Percentiles rank a stretch among this genome's conserved stretches.
phyloP scores from a whole-genome alignment of 2,797 vertebrate genomes.

The Alfaro cultratus region DNA sequence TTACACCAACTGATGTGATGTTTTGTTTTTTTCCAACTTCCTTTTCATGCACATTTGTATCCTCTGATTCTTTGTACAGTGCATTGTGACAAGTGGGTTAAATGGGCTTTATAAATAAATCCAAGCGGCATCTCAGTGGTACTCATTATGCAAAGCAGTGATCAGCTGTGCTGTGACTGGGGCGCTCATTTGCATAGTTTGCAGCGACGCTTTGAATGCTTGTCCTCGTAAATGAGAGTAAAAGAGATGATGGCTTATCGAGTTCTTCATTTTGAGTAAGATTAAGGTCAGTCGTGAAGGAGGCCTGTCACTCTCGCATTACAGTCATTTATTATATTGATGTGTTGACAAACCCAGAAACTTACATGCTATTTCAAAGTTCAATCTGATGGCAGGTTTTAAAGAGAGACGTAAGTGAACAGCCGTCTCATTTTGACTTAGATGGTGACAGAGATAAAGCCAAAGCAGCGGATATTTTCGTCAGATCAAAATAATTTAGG shows the following conservation, averaged over 20 bases:
- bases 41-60: slow-evolving; percentile 21
- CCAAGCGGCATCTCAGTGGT: slow-evolving; percentile 14
- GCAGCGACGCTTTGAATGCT: slow-evolving; percentile 26
- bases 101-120: slow-evolving; percentile 30
- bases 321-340: slow-evolving; percentile 8
- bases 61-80: slow-evolving; percentile 16
- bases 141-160: slow-evolving; percentile 37
- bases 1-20: neutral
- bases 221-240: slow-evolving; percentile 26
- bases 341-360: slow-evolving; percentile 17
- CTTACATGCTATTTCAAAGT: slow-evolving; percentile 2
- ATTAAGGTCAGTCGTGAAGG: slow-evolving; percentile 15
- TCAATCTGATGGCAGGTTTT: neutral
- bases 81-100: slow-evolving; percentile 23
- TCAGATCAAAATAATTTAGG: neutral
- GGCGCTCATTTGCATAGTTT: slow-evolving; percentile 30
- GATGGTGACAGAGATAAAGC: neutral
- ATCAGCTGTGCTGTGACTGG: slow-evolving; percentile 31
- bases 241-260: slow-evolving; percentile 20
- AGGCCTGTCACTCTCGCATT: slow-evolving; percentile 4
- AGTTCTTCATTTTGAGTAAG: slow-evolving; percentile 19
- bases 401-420: neutral
- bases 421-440: neutral
- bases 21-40: neutral
- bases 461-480: neutral